Conservation (phyloP, 2,888 invertebrate species). For the Drosophila barbarae region DNA sequence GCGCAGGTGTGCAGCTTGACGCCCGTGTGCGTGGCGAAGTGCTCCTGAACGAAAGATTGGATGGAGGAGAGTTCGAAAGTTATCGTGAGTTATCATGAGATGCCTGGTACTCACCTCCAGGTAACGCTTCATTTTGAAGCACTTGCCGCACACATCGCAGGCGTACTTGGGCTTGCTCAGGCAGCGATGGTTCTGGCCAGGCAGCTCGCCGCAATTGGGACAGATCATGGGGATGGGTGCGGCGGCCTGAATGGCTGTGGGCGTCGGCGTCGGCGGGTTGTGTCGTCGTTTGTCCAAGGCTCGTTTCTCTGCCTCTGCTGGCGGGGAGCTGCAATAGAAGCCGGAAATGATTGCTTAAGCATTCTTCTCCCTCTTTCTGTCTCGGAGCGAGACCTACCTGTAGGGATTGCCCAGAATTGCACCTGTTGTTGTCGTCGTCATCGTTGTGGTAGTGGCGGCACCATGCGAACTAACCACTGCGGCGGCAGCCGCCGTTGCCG, state of each 20-base stretch:
- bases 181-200: constrained; percentile 62
- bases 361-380: too few species aligned
- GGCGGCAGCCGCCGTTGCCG: constrained; percentile 32
- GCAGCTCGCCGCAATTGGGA: constrained; percentile 56
- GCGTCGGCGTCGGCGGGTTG: background rate
- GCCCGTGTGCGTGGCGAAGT: constrained; percentile 76
- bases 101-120: constrained; percentile 56
- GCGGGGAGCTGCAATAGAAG: constrained; percentile 1
- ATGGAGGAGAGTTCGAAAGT: background rate
- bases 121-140: constrained; percentile 72
- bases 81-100: too few species aligned
- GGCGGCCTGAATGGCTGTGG: background rate
- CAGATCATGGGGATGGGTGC: constrained; percentile 39
- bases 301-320: constrained; percentile 9
- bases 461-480: constrained; percentile 24
- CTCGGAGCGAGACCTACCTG: background rate
- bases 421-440: background rate
- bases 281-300: constrained; percentile 13
- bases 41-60: constrained; percentile 55
- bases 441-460: constrained; percentile 12
- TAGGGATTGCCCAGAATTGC: constrained; percentile 11
- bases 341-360: background rate
- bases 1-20: constrained; percentile 74
- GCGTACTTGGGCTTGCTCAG: constrained; percentile 62
- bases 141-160: constrained; percentile 73